Evolutionary conservation across 1,140 invertebrate species (phyloP), one percentile per base, ranked within the genome.

Genomic region (Marisa cornuarietis): DNA sequence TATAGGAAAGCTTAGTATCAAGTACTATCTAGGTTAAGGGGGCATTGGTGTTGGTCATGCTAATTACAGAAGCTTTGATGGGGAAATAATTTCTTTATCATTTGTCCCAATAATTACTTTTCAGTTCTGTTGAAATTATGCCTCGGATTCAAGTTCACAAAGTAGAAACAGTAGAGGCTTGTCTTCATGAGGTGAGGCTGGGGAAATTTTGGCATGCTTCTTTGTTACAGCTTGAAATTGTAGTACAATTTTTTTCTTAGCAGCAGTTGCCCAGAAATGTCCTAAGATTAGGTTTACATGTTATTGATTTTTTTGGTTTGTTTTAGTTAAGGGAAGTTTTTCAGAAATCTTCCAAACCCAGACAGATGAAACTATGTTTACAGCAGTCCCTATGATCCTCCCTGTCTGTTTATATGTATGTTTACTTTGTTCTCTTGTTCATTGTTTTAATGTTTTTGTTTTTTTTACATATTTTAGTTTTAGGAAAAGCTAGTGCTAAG

Each of bases 121-220:
- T 71, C 26, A 77, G 61, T 65, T 81, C 85, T 18, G 82, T 88
- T 74, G 92, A 92, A 61, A 85, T 90, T 22, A 87, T 92, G 84
- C 91, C 92, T 54, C 83, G 90, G 26, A 90, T 98, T 81, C 94
- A 95, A 81, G 94, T 98, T 62, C 95, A 97, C 89, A 94, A 94
- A 20, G 93, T 98, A 80, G 96, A 98, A 83, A 95, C 96, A 14
- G 93, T 96, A 24, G 96, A 96, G 87, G 95, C 95, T 7, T 98
- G 96, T 91, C 95, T 95, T 58, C 97, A 99, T 91, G 97, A 98
- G 92, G 96, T 91, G 83, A 79, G 66, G 20, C 18, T 58, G 58
- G 9, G 2, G n/a, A 0, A 20, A 76, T 22, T 3, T 76, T 76
- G 51, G 11, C 58, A n/a, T 62, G 42, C 10, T 10, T 13, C 3